Base-by-base conservation (phyloP, 1,140 invertebrate species). In the Papilio polytes region DNA sequence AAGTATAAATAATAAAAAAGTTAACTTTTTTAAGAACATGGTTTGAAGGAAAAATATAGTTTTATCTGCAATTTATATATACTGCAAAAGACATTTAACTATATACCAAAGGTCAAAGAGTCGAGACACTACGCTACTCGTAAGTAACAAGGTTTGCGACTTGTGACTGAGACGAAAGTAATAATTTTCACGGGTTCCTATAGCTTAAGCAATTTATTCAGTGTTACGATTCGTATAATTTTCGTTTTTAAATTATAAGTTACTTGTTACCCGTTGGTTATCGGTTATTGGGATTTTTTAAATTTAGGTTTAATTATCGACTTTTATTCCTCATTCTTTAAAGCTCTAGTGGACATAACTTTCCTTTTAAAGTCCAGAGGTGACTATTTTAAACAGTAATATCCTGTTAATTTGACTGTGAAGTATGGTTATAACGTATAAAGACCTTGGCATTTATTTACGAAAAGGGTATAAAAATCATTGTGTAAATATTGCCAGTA, bases 381-480 rank as follows among this genome's bases (percentile, higher is more conserved):
- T 26, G 4, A 59, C 59, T 2, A 3, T 26, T 15, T 63, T 26
- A 63, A 63, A 63, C 10, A 20, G 8, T 18, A 63, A 26, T 15
- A 26, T 8, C 9, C 20, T 63, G 22, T 3, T 3, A 22, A 26
- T n/a, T 26, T 3, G 22, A 26, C 22, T 26, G 2, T 26, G 7
- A 2, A 26, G 10, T n/a, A 20, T 20, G 53, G 53, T 15, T 18
- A 22, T 13, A 20, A 22, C 22, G 56, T 3, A 26, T 63, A 10
- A 73, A 73, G 44, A n/a, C 73, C 73, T 74, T 74, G 73, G 41
- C 73, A 74, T 74, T 74, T 41, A 41, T 41, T 46, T 74, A 74
- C 44, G 73, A 44, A 48, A 22, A 41, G 41, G 36, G 20, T 13
- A 74, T 48, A 44, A 74, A 74, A 22, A 22, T 6, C 41, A 44